Base-by-base conservation (phyloP, 2,888 invertebrate species). In the Autographa pulchrina region DNA sequence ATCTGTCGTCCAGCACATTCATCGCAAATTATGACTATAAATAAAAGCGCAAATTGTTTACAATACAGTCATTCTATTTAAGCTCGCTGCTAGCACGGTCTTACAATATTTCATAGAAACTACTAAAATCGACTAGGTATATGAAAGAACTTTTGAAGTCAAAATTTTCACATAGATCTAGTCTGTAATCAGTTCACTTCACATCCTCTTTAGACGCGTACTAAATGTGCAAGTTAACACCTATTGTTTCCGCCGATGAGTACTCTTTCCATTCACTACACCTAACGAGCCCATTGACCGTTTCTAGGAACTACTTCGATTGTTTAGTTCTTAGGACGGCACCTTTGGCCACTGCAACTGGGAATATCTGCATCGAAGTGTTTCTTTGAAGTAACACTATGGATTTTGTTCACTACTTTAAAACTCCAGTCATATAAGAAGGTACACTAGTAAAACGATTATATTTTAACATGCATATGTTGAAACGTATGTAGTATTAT, bases 211-310 rank as follows among this genome's bases (percentile, higher is more conserved):
- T 86, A 78, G 86, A 86, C 72, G 71, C 79, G 85, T 84, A 85
- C 89, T 89, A 89, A 89, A 89, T 87, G 87, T 79, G 81, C 85
- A 89, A 86, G 91, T 92, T 92, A 92, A 86, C 89, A 89, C 89
- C 90, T 88, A 92, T 92, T 92, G 91, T 93, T 91, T 91, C 88
- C 88, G 85, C 74, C 84, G 90, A 87, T 86, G 88, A 87, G 87
- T 88, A 87, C 86, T 88, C 85, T 89, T 86, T 86, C 86, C 87
- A 90, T 91, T 90, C 90, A 87, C 83, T 80, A 85, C 86, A 85
- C 86, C 88, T 83, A 83, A 88, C 86, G 83, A 87, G 83, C 78
- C 82, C 85, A 88, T 88, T 88, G 85, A 86, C 77, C 66, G 84
- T 73, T 92, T 93, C 93, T 90, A 89, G 86, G 91, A 93, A 93